These are phyloP conservation scores for Clupea harengus DNA, from an alignment of 2,113 vertebrate species.

Conservation along the genomic window DNA sequence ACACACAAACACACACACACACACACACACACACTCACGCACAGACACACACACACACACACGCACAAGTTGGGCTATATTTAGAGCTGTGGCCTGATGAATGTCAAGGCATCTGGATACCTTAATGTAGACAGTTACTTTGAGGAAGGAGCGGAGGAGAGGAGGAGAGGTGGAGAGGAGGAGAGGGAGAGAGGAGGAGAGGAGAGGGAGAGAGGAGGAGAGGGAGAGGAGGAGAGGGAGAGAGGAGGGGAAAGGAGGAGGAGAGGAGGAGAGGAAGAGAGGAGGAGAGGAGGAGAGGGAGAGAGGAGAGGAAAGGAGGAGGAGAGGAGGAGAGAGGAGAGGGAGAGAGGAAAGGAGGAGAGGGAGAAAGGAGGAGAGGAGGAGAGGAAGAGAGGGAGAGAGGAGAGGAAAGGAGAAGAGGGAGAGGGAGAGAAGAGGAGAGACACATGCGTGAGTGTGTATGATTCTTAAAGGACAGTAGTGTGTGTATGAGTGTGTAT, in stretches of 20 bases:
- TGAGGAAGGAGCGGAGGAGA: not conserved
- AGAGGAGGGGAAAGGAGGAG: no score
- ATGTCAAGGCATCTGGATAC: conserved; percentile 3
- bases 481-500: no score
- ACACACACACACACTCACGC: not conserved
- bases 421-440: no score
- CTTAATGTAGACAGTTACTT: not conserved
- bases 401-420: no score
- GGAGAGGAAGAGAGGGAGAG: not conserved
- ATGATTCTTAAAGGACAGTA: no score
- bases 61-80: not conserved
- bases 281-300: not conserved
- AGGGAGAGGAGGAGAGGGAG: no score
- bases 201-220: no score
- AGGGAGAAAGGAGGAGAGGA: not conserved
- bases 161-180: not conserved
- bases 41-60: not conserved
- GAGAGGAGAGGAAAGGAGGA: not conserved
- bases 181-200: no score
- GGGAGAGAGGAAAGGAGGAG: not conserved
- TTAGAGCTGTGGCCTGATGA: not conserved
- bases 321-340: not conserved
- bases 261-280: not conserved
- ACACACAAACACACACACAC: conserved; percentile 33
- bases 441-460: no score